phyloP scores from a whole-genome alignment of 2,888 invertebrate genomes.

The Hedychridium roseum region DNA sequence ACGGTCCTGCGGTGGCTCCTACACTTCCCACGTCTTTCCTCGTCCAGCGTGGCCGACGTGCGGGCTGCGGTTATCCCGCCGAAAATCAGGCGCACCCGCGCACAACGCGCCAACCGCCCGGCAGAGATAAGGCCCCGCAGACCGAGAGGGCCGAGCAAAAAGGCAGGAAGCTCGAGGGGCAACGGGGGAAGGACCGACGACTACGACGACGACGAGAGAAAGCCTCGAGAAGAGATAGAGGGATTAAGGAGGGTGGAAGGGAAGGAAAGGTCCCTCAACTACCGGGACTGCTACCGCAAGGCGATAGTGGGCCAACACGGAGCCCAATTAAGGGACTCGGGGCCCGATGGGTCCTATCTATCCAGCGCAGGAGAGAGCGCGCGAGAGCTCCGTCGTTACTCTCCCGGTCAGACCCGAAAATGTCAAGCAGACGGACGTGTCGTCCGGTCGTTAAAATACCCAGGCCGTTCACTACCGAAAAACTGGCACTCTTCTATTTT shows the following conservation, averaged over 20 bases:
- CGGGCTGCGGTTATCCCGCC: slow-evolving; percentile 50
- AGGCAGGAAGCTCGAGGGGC: background rate
- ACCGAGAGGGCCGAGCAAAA: background rate
- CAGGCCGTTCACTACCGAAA: slow-evolving; percentile 45
- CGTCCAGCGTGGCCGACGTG: background rate
- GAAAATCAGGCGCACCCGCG: slow-evolving; percentile 54
- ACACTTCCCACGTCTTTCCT: background rate
- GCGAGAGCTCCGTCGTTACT: slow-evolving; percentile 25
- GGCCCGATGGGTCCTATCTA: slow-evolving; percentile 43
- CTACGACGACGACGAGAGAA: slow-evolving; percentile 39
- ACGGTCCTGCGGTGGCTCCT: slow-evolving; percentile 14
- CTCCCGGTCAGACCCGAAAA: slow-evolving; percentile 39
- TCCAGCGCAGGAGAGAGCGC: slow-evolving; percentile 30
- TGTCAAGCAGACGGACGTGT: slow-evolving; percentile 54
- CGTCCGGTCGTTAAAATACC: slow-evolving; percentile 61
- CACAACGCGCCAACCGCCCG: slow-evolving; percentile 37
- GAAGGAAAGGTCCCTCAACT: slow-evolving; percentile 40
- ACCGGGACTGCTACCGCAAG: slow-evolving; percentile 47
- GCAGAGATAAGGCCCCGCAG: background rate
- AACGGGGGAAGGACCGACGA: background rate
- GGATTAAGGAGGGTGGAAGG: slow-evolving; percentile 14
- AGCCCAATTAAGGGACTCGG: slow-evolving; percentile 56
- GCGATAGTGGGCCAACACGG: slow-evolving; percentile 56
- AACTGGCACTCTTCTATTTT: slow-evolving; percentile 13
- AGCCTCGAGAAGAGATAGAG: slow-evolving; percentile 21